Percentiles rank a stretch among this genome's conserved stretches.
Evolutionary conservation across 2,113 vertebrate genomes (phyloP).

Genomic region (Barnardius zonarius): DNA sequence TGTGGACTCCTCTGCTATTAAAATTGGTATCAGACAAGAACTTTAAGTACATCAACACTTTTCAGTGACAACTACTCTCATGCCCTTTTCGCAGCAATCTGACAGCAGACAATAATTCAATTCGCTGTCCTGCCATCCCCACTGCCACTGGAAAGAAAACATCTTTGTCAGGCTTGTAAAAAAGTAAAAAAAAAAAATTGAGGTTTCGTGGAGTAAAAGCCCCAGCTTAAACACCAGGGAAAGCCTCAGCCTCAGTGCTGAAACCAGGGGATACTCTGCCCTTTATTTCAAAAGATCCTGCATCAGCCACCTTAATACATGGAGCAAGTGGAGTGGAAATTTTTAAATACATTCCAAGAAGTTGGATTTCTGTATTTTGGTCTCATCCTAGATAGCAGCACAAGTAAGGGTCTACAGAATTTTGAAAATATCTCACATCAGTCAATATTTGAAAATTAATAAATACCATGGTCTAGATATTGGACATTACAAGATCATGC

Average conservation of each 20-base stretch:
- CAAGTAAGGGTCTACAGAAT: neutral
- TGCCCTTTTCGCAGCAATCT: conserved; percentile 11
- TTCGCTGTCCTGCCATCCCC: neutral
- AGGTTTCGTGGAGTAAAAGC: neutral
- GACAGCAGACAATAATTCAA: conserved; percentile 23
- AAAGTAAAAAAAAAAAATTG: neutral
- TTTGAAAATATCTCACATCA: neutral
- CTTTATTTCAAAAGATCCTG: neutral
- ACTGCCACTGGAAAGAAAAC: neutral
- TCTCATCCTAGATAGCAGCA: neutral
- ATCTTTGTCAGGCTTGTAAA: neutral
- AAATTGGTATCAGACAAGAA: neutral
- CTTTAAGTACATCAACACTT: conserved; percentile 2
- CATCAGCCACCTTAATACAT: neutral
- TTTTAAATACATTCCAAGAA: neutral
- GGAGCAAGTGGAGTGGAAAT: neutral
- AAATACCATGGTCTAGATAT: neutral
- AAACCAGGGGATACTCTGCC: neutral
- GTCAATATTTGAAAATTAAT: neutral
- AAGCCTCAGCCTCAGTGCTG: neutral
- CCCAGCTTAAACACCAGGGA: neutral
- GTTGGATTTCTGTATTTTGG: neutral
- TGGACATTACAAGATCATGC: neutral
- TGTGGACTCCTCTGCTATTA: neutral
- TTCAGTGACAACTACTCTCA: neutral